phyloP scores from a whole-genome alignment of 2,113 vertebrate species.

The Aldabrachelys gigantea region DNA sequence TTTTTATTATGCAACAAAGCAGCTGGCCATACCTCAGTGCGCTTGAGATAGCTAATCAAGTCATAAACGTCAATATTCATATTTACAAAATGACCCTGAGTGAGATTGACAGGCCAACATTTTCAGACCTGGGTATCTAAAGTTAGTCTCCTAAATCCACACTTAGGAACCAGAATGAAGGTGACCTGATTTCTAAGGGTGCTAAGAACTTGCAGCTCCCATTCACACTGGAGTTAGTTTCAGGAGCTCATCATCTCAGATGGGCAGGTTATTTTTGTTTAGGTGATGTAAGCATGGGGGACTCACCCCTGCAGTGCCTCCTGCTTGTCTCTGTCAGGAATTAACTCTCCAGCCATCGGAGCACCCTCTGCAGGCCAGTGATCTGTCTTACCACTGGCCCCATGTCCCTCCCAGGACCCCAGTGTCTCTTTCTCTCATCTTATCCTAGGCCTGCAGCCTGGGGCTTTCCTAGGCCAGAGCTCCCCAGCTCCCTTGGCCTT shows the following conservation, averaged over 20 bases:
- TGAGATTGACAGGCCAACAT: fast-evolving
- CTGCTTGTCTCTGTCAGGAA: too few relatives aligned
- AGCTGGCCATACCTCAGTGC: fast-evolving
- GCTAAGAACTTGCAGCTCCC: not conserved
- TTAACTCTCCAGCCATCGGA: too few relatives aligned
- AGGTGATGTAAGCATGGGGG: not conserved
- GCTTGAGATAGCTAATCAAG: not conserved
- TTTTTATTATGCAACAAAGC: not conserved
- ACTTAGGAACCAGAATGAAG: not conserved
- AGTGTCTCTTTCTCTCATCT: too few relatives aligned
- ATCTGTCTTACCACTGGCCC: too few relatives aligned
- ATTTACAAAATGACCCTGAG: not conserved
- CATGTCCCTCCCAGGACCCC: too few relatives aligned
- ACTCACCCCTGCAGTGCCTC: too few relatives aligned
- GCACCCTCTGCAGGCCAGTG: too few relatives aligned
- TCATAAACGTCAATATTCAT: not conserved
- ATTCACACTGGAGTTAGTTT: not conserved
- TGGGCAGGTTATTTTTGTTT: fast-evolving
- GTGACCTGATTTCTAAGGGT: fast-evolving
- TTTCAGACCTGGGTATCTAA: not conserved
- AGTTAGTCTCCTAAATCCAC: fast-evolving
- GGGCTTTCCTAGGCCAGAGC: too few relatives aligned
- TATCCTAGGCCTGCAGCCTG: too few relatives aligned
- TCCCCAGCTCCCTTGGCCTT: too few relatives aligned
- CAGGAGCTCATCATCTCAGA: not conserved